A percentile compares a stretch with the other conserved stretches of the same genome.
These are phyloP conservation scores for Hermetia illucens DNA, from an alignment of 1,140 invertebrate genomes.

Conservation along the genomic window DNA sequence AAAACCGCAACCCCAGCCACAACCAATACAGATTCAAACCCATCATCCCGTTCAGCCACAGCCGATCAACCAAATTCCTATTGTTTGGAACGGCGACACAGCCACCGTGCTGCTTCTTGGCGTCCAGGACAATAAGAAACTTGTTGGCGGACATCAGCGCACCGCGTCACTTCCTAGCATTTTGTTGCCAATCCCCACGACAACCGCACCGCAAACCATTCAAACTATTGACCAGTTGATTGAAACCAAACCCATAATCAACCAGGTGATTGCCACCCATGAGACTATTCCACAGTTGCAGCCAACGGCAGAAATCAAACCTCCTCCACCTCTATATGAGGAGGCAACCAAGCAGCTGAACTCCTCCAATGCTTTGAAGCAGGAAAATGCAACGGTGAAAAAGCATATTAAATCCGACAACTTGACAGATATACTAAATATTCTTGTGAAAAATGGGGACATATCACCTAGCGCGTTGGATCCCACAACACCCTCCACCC, in stretches of 20 bases:
- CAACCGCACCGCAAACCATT: constrained; percentile 9
- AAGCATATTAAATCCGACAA: constrained; percentile 64
- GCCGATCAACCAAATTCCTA: constrained; percentile 10
- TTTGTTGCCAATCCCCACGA: constrained; percentile 19
- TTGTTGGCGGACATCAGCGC: constrained; percentile 25
- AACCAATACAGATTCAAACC: constrained; percentile 10
- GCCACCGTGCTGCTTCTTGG: constrained; percentile 28
- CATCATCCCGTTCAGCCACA: not conserved
- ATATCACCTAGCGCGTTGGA: constrained; percentile 73
- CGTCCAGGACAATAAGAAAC: constrained; percentile 18
- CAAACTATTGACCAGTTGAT: constrained; percentile 9
- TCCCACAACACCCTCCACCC: constrained; percentile 42
- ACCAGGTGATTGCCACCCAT: no score
- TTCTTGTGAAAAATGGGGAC: constrained; percentile 86
- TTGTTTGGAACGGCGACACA: constrained; percentile 29
- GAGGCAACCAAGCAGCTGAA: constrained; percentile 47
- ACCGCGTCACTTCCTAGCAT: constrained; percentile 26
- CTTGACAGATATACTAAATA: constrained; percentile 90
- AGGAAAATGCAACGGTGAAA: constrained; percentile 30
- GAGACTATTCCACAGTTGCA: no score
- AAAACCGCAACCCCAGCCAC: constrained; percentile 3
- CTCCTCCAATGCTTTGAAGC: not conserved
- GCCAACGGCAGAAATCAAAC: constrained; percentile 33
- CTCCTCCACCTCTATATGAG: constrained; percentile 49
- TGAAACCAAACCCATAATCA: constrained; percentile 22